Evolutionary conservation across 2,888 invertebrate genomes (phyloP).

Genomic region (Epicampocera succincta): DNA sequence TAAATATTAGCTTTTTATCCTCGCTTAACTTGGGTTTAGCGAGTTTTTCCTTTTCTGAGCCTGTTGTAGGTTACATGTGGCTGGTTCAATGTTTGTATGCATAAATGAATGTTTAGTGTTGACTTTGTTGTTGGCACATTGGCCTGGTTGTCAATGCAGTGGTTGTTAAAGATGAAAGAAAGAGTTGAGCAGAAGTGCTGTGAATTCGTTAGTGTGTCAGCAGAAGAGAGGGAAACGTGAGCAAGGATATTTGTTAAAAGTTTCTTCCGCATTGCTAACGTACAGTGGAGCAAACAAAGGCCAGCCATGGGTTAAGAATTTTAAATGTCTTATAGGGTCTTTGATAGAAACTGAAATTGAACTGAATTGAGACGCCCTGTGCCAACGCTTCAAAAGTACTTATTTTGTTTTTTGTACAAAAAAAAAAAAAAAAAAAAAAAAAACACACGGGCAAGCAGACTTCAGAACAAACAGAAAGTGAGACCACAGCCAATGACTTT

Average conservation of each 20-base stretch:
- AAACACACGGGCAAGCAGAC: too few relatives aligned
- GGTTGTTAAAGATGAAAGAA: slow-evolving; percentile 22
- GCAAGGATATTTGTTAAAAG: neutral
- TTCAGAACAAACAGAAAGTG: too few relatives aligned
- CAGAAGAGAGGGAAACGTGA: neutral
- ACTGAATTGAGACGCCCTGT: too few relatives aligned
- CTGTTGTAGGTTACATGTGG: slow-evolving; percentile 57
- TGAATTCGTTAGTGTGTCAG: slow-evolving; percentile 7
- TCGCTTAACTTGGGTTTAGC: slow-evolving; percentile 57
- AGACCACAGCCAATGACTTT: too few relatives aligned
- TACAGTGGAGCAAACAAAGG: slow-evolving; percentile 49
- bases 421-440: too few relatives aligned
- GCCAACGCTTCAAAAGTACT: too few relatives aligned
- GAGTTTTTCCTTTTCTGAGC: slow-evolving; percentile 6
- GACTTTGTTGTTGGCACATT: slow-evolving; percentile 64
- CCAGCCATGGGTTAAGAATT: too few relatives aligned
- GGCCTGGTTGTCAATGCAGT: slow-evolving; percentile 68
- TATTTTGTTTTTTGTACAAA: too few relatives aligned
- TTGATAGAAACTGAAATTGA: too few relatives aligned
- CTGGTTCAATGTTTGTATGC: slow-evolving; percentile 64
- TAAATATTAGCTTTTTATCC: slow-evolving; percentile 68
- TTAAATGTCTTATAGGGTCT: too few relatives aligned
- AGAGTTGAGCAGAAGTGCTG: neutral
- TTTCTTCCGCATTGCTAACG: slow-evolving; percentile 65
- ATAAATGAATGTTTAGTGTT: slow-evolving; percentile 65